Percentiles rank a stretch among this genome's conserved stretches.
Evolutionary conservation across 2,113 vertebrate species (phyloP).

Genomic region (Agapornis roseicollis): DNA sequence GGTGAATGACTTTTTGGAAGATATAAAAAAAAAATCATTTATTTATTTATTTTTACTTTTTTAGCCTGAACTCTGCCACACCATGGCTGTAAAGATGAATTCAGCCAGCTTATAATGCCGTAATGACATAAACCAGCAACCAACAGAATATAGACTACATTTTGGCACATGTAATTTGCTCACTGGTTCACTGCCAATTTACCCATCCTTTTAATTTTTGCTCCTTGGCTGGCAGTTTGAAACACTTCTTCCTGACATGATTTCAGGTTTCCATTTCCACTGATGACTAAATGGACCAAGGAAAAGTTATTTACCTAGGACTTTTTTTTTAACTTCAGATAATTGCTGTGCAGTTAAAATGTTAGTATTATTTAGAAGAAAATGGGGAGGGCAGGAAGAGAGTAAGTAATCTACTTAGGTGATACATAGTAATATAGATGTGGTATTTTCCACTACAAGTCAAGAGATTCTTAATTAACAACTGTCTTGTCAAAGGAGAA

Average conservation of each 20-base stretch:
- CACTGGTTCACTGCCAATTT: conserved; percentile 3
- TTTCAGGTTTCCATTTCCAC: conserved; percentile 10
- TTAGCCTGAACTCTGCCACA: neutral
- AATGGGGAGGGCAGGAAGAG: neutral
- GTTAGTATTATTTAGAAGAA: neutral
- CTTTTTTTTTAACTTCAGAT: neutral
- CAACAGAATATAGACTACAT: neutral
- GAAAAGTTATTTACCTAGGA: neutral
- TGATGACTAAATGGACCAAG: neutral
- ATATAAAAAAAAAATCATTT: neutral
- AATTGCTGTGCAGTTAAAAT: neutral
- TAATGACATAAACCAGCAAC: neutral
- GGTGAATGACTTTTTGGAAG: neutral
- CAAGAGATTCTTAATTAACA: neutral
- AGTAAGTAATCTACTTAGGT: neutral
- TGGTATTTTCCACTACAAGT: neutral
- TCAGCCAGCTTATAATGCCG: neutral
- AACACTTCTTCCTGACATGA: conserved; percentile 7
- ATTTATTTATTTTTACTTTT: neutral
- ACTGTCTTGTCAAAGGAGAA: neutral
- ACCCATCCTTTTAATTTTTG: conserved; percentile 28
- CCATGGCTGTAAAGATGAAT: neutral
- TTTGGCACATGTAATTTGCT: conserved; percentile 27
- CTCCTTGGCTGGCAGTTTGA: neutral
- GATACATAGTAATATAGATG: neutral